phyloP scores from a whole-genome alignment of 2,113 vertebrate species.

The Cyanoliseus patagonus region DNA sequence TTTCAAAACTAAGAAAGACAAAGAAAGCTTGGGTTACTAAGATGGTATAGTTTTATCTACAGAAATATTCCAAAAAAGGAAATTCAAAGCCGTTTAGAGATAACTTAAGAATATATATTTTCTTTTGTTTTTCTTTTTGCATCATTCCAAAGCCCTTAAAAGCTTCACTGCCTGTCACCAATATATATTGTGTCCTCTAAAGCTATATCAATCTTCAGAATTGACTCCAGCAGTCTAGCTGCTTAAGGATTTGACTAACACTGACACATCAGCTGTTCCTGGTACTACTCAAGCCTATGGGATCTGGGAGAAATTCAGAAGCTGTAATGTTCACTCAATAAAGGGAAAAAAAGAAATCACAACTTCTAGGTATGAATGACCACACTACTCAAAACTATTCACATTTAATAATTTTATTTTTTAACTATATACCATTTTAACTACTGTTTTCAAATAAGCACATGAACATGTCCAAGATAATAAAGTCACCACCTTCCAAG shows the following conservation, averaged over 20 bases:
- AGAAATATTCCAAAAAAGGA: neutral
- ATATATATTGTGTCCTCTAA: neutral
- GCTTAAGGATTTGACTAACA: neutral
- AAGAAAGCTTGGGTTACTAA: neutral
- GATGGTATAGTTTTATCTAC: neutral
- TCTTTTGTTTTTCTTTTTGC: neutral
- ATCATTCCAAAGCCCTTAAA: neutral
- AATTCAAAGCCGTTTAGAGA: neutral
- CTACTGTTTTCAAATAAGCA: neutral
- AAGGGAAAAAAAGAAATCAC: neutral
- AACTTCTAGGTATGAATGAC: neutral
- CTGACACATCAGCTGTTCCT: neutral
- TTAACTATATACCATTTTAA: neutral
- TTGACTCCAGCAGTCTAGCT: neutral
- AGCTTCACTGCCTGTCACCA: neutral
- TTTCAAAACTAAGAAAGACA: neutral
- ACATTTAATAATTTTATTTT: constrained; percentile 3
- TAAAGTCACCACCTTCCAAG: neutral
- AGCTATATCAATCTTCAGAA: constrained; percentile 32
- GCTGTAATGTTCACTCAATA: neutral
- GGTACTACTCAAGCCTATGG: neutral
- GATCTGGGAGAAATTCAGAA: neutral
- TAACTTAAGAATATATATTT: neutral
- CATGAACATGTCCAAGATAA: neutral
- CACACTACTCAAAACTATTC: neutral